Conservation (phyloP, 2,888 invertebrate species). For the Reticulitermes lucifugus region DNA sequence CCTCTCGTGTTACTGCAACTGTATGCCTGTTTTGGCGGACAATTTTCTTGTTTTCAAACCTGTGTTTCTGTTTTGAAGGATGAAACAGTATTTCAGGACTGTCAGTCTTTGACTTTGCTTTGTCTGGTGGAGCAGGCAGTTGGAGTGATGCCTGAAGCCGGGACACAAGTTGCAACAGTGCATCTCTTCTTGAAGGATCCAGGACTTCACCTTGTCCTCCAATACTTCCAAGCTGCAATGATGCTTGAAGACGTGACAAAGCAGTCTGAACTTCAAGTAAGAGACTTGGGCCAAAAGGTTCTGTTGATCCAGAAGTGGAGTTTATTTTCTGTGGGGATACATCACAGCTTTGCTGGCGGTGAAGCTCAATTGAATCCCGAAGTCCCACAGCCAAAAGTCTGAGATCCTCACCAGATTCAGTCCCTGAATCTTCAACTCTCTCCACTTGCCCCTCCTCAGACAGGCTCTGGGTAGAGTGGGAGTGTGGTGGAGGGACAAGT, state of each 20-base stretch:
- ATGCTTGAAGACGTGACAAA: constrained; percentile 75
- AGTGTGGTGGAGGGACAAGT: constrained; percentile 28
- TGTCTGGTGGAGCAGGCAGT: constrained; percentile 57
- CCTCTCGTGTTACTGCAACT: constrained; percentile 85
- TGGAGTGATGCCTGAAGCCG: constrained; percentile 72
- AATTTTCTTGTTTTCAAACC: constrained; percentile 67
- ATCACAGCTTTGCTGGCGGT: constrained; percentile 59
- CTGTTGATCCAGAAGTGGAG: constrained; percentile 57
- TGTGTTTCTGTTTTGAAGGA: constrained; percentile 58
- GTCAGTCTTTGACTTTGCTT: not conserved
- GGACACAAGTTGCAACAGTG: constrained; percentile 76
- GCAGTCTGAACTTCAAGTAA: constrained; percentile 83
- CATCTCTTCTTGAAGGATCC: constrained; percentile 67
- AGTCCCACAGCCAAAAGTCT: constrained; percentile 68
- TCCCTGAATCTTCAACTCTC: constrained; percentile 72
- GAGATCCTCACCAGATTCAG: constrained; percentile 78
- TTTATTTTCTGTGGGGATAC: not conserved
- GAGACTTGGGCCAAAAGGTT: constrained; percentile 67
- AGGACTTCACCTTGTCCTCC: constrained; percentile 62
- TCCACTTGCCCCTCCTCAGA: constrained; percentile 35
- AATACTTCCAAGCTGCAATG: constrained; percentile 44
- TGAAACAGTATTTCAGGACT: constrained; percentile 19
- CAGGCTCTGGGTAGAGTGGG: constrained; percentile 25
- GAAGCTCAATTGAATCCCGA: constrained; percentile 66
- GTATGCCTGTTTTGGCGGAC: constrained; percentile 80